Base-by-base conservation (phyloP, 2,113 vertebrate genomes). In the Abramis brama region DNA sequence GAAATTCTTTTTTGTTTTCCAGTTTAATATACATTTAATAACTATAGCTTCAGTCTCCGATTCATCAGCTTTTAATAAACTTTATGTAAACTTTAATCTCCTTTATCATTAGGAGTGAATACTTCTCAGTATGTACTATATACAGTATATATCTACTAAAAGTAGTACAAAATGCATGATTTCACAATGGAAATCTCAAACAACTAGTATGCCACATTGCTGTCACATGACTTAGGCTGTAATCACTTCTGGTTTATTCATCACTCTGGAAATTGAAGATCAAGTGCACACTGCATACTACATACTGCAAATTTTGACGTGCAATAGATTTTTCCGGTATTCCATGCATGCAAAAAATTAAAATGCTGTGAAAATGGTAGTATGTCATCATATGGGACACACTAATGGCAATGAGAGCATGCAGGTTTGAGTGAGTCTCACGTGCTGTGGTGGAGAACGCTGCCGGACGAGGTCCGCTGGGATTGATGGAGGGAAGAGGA, bases 401-500 rank as follows among this genome's bases (percentile, higher is more conserved):
- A 39, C 33, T 39, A 39, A 11, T 39, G 68, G 36, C 68, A 43
- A 12, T 11, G 68, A 71, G 17, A 71, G 33, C 19, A 71, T 36
- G 66, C 66, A 2, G 19, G 66, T 70, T 70, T 39, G 64, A 33
- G 17, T 17, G 60, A 60, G 30, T 47, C 97, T 95, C 94, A 99
- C 98, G 86, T 93, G 98, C 95, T 92, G 97, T 92, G 0, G 97
- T 97, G 88, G 97, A 98, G 91, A 99, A 99, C 68, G 97, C 97
- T 86, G 96, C 95, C 0, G 97, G 96, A 5, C 98, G 95, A 11
- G 97, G 97, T 71, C 97, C 97, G 0, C 96, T 96, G 0, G 97
- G 92, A 92, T 98, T 98, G 91, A 97, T 93, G 1, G 98, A 98
- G 47, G 98, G 98, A 89, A 98, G 95, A 5, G 98, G 98, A 0